Percentiles rank a stretch among this genome's conserved stretches.
These are phyloP conservation scores for Conops quadrifasciatus DNA, from an alignment of 2,888 invertebrate species.

Conservation along the genomic window DNA sequence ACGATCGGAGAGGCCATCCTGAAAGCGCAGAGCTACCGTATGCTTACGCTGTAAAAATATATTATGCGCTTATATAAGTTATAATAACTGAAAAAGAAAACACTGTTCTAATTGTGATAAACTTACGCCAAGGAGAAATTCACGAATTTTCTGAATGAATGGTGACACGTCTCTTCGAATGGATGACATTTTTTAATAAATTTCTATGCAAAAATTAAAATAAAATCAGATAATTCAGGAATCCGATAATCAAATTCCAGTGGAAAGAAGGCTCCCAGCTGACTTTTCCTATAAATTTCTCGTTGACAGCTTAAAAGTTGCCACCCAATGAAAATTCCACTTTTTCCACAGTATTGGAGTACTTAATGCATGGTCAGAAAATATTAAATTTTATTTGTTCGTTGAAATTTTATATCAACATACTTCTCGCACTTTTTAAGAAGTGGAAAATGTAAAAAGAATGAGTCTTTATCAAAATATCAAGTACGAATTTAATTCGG, in stretches of 20 bases:
- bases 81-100: not conserved
- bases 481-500: no score
- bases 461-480: no score
- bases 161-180: conserved; percentile 74
- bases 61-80: conserved; percentile 7
- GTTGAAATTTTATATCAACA: no score
- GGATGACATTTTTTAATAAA: conserved; percentile 55
- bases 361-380: no score
- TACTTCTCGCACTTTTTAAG: no score
- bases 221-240: conserved; percentile 23
- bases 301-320: no score
- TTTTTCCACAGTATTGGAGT: no score
- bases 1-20: conserved; percentile 73
- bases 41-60: conserved; percentile 68
- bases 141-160: conserved; percentile 70
- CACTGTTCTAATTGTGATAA: conserved; percentile 22
- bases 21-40: conserved; percentile 73
- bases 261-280: no score
- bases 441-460: no score
- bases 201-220: conserved; percentile 40
- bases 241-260: not conserved
- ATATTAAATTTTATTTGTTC: no score
- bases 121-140: conserved; percentile 75
- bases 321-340: no score
- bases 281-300: no score